Evolutionary conservation across 2,888 invertebrate genomes (phyloP), one percentile per base, ranked within the genome.

Genomic region (Pterostichus madidus): DNA sequence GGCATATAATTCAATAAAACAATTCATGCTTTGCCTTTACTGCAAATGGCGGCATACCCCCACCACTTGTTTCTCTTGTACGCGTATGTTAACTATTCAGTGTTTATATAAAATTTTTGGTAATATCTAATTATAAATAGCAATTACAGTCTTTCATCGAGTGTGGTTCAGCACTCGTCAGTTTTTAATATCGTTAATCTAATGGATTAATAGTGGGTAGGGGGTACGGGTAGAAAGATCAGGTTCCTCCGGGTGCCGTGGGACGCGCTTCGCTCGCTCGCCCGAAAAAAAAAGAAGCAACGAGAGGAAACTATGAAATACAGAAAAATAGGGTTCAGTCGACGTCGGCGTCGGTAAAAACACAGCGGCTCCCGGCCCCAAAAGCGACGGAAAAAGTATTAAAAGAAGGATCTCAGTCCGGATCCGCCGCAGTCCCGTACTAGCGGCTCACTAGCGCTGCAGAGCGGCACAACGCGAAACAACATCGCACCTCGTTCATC

Each of bases 301-400:
- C 53, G 77, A 77, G 84, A 86, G 87, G 86, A 87, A 87, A 87
- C 88, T 88, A 87, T 86, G 87, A 87, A 87, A 88, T 87, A 86
- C 86, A 87, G 88, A 88, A 88, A 88, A 88, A 88, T 88, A 88
- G 84, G 84, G 84, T 84, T 84, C 32, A 59, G 80, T 59, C 59
- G 59, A 13, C 52, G 52, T 6, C 52, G 15, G 15, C 17, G 59
- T 17, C 59, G 59, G 59, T 59, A 59, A 59, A 59, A 59, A 59
- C 59, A 59, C 59, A 59, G 59, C 59, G 59, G 31, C 59, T 59
- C 59, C 31, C 59, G 59, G 59, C 64, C 77, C 77, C 83, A 73
- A 83, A 76, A 83, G 83, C 83, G 77, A 83, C 83, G 83, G 83
- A 83, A 83, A 83, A 83, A 83, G 83, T 83, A 83, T 83, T 83